Base-by-base conservation (phyloP, 2,113 vertebrate genomes). In the Potamarius usumacintae region DNA sequence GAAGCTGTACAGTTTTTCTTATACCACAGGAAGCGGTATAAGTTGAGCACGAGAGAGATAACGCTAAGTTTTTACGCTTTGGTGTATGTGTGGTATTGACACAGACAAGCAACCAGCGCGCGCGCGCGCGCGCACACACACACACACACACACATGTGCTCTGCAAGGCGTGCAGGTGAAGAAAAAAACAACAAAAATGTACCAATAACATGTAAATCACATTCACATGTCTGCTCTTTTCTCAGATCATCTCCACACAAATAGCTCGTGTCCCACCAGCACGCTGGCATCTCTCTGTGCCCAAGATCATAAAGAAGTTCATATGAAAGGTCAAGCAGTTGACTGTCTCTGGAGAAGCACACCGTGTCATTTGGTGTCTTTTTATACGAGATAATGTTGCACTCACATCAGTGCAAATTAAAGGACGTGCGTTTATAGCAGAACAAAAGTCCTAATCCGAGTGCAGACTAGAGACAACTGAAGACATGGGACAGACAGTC, bases 61-160 rank as follows among this genome's bases (percentile, higher is more conserved):
- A 0, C n/a, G 30, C 34, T 89, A 77, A 57, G 79, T 87, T 14
- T 91, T 14, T 91, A 87, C 50, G 72, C 92, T 93, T 93, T 89
- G 88, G 85, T 86, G 52, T 86, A 55, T 74, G 76, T 58, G 12
- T 18, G 30, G 78, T 62, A 34, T 72, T 65, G 67, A 20, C 4
- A 48, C 30, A 71, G 25, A 71, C 57, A 4, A 58, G 12, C 34
- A 63, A 74, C 42, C 57, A 18, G 20, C 34, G 2, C 25, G 1
- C 60, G n/a, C n/a, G n/a, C n/a, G n/a, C n/a, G n/a, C n/a, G n/a
- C n/a, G n/a, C n/a, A n/a, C n/a, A n/a, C n/a, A n/a, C n/a, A n/a
- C n/a, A n/a, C n/a, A n/a, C n/a, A 17, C 27, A 86, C 7, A 27
- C 27, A 82, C 7, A 27, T 18, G 1, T 11, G 22, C 60, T 8